Evolutionary conservation across 2,888 invertebrate species (phyloP), one percentile per base, ranked within the genome.

Genomic region (Aricia artaxerxes): DNA sequence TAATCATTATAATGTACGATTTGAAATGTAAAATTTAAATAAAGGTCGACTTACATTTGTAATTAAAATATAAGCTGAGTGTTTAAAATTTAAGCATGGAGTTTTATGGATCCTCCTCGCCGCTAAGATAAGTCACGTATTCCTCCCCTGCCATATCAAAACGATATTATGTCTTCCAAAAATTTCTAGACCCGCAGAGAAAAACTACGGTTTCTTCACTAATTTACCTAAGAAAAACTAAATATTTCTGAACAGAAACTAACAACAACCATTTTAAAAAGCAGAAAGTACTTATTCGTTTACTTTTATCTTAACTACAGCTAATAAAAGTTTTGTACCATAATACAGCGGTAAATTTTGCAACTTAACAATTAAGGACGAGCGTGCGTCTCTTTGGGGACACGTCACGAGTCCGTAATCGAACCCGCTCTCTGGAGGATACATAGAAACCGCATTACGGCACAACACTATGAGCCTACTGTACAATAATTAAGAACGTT

Each of bases 371-470:
- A 53, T 75, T 75, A 75, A 75, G 53, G 53, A 24, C 53, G 73
- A 44, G 40, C 73, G 75, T 44, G 72, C 24, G 49, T 80, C 82
- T 83, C 86, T 79, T 84, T 11, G 49, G 86, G 85, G 85, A 85
- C 75, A 24, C 81, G 84, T 83, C 87, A 81, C 86, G 77, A 77
- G 86, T 78, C 84, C 83, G 87, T 84, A 85, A 86, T 85, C 86
- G 87, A 87, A 85, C 87, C 86, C 84, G 79, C 81, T 87, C 91
- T 90, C 91, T 57, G 13, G 89, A 83, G 91, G 81, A 83, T 89
- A 91, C 91, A 91, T 79, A 80, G 87, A 88, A 89, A 90, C 89
- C 89, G 84, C 91, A 91, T 91, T 89, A 87, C 82, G 85, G 82
- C 87, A 85, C 85, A 85, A 83, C 86, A 82, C 80, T 80, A 81